A percentile compares a stretch with the other conserved stretches of the same genome.
Evolutionary conservation across 2,888 invertebrate species (phyloP).

Genomic region (Ernsta delagoae): DNA sequence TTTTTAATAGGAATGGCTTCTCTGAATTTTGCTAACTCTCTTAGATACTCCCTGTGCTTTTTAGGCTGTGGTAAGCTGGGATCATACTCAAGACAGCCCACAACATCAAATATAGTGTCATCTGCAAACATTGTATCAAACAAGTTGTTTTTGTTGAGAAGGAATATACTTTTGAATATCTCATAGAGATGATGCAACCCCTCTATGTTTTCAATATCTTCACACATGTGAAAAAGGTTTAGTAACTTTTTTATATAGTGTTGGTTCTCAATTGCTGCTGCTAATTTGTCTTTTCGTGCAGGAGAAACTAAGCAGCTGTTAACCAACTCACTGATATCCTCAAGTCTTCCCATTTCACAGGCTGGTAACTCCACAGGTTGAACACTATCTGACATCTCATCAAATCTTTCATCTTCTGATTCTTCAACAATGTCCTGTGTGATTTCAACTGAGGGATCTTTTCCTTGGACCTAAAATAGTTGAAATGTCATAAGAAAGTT

Average conservation of each 20-base stretch:
- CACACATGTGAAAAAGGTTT: constrained; percentile 98
- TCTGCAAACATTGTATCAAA: constrained; percentile 99
- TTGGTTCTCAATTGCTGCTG: constrained; percentile 96
- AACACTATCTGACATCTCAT: constrained; percentile 97
- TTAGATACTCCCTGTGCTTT: constrained; percentile 97
- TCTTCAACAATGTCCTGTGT: constrained; percentile 98
- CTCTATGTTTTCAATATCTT: constrained; percentile 97
- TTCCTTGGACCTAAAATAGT: constrained; percentile 94
- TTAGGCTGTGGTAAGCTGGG: constrained; percentile 94
- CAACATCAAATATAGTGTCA: constrained; percentile 98
- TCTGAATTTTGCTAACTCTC: constrained; percentile 95
- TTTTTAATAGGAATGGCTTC: constrained; percentile 98
- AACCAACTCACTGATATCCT: constrained; percentile 97
- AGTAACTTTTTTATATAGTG: constrained; percentile 98
- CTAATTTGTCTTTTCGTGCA: constrained; percentile 96
- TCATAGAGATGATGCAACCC: constrained; percentile 98
- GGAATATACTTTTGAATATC: constrained; percentile 99
- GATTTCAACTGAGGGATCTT: constrained; percentile 99
- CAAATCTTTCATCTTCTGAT: constrained; percentile 98
- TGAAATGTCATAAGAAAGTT: neutral
- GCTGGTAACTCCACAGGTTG: constrained; percentile 97
- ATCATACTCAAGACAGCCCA: constrained; percentile 99
- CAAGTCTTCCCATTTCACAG: constrained; percentile 96
- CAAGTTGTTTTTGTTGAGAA: constrained; percentile 98
- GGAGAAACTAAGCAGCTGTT: constrained; percentile 95